Evolutionary conservation across 2,888 invertebrate species (phyloP), one percentile per base, ranked within the genome.

Genomic region (Amphipyra berbera): DNA sequence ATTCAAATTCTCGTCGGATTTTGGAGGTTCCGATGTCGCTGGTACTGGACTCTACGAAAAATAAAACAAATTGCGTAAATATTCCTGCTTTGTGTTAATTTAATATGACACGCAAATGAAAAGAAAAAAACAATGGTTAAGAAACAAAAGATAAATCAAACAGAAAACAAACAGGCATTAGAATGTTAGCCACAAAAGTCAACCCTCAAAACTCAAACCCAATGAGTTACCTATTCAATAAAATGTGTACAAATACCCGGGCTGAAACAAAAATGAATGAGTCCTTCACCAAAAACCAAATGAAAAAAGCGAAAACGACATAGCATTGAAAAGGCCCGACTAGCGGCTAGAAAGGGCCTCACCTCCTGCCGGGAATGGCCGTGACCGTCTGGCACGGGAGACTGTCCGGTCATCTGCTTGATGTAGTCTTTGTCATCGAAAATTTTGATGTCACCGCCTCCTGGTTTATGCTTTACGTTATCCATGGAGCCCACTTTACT

Each of bases 401-500:
- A 92, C 57, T 87, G 88, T 21, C 91, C 94, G 62, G 83, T 95
- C 88, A 95, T 96, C 95, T 98, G 98, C 95, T 97, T 97, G 90
- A 98, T 96, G 95, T 98, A 98, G 73, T 97, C 97, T 95, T 97
- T 98, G 94, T 98, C 98, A 89, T 98, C 98, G 91, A 98, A 98
- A 87, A 98, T 98, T 95, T 98, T 98, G 94, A 98, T 97, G 79
- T 98, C 98, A 49, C 99, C 99, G 69, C 99, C 99, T 81, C 98
- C 98, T 61, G 99, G 98, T 95, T 96, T 97, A 95, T 99, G 97
- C 90, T 97, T 97, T 81, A 98, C 96, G 94, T 98, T 98, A 92
- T 98, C 98, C 95, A 98, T 88, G 60, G 98, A 98, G 81, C 98
- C 98, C 81, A 99, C 96, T 95, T 98, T 98, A 94, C 98, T 98